Conservation (phyloP, 2,888 invertebrate genomes). For the Drosophila mayaguana region DNA sequence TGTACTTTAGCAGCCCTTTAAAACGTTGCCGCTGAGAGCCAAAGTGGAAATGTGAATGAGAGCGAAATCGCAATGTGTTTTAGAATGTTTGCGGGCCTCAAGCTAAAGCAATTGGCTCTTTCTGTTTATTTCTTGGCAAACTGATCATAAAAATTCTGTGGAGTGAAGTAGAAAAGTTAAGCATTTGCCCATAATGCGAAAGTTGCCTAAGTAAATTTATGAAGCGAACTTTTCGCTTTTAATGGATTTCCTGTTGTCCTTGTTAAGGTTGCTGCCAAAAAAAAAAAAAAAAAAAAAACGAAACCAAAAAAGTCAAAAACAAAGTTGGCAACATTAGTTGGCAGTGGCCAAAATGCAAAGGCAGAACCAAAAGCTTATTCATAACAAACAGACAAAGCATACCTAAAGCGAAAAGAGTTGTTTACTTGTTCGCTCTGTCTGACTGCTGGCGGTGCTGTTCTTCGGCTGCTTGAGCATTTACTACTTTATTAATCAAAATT, state of each 20-base stretch:
- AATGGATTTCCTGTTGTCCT: constrained; percentile 55
- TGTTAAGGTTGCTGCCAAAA: constrained; percentile 2
- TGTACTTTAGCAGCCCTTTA: constrained; percentile 33
- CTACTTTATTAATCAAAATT: constrained; percentile 56
- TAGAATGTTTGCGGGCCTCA: background rate
- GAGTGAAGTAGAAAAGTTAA: constrained; percentile 5
- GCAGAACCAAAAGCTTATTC: constrained; percentile 15
- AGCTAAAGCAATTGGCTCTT: background rate
- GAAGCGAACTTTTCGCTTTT: constrained; percentile 31
- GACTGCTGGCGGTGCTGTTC: background rate
- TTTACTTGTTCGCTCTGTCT: constrained; percentile 11
- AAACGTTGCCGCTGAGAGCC: constrained; percentile 13
- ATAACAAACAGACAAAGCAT: constrained; percentile 8
- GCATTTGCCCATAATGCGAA: background rate
- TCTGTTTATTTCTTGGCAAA: constrained; percentile 28
- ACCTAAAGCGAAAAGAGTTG: constrained; percentile 12
- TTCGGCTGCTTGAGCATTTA: constrained; percentile 17
- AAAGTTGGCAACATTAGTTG: constrained; percentile 13
- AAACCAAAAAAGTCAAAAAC: too few species aligned
- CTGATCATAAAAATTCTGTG: background rate
- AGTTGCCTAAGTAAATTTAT: constrained; percentile 20
- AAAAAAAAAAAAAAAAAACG: background rate
- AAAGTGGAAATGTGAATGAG: constrained; percentile 20
- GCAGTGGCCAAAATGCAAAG: background rate
- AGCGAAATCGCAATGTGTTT: constrained; percentile 27